A percentile compares a stretch with the other conserved stretches of the same genome.
Conservation (phyloP, 2,113 vertebrate species). For the Atractosteus spatula region DNA sequence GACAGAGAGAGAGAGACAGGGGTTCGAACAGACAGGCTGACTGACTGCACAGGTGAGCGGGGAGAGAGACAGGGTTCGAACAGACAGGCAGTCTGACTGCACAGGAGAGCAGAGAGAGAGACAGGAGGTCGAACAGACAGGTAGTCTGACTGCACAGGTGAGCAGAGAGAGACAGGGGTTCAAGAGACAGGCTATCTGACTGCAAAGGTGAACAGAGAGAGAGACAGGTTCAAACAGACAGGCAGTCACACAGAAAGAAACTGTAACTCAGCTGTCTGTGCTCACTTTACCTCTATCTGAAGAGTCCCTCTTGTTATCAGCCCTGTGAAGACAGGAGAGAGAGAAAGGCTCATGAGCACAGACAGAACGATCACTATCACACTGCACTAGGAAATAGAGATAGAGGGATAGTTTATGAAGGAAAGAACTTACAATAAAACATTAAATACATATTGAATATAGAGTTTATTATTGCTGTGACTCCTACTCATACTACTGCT, state of each 20-base stretch:
- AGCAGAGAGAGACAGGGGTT: slow-evolving; percentile 11
- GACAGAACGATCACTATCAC: background rate
- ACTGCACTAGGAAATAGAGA: background rate
- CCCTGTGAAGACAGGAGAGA: background rate
- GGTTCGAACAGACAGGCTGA: background rate
- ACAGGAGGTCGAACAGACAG: slow-evolving; percentile 26
- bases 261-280: background rate
- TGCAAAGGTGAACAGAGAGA: background rate
- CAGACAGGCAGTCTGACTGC: background rate
- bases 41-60: background rate
- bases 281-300: slow-evolving; percentile 14
- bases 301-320: slow-evolving; percentile 11
- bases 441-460: too few relatives aligned
- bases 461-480: too few relatives aligned
- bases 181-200: background rate
- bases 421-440: too few relatives aligned
- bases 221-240: background rate
- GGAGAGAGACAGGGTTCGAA: background rate
- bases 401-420: background rate
- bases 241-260: too few relatives aligned
- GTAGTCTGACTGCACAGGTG: background rate
- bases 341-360: background rate
- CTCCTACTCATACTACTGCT: too few relatives aligned
- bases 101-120: slow-evolving; percentile 45
- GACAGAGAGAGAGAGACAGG: background rate